Conservation (phyloP, 1,140 invertebrate species). For the Helicoverpa armigera region DNA sequence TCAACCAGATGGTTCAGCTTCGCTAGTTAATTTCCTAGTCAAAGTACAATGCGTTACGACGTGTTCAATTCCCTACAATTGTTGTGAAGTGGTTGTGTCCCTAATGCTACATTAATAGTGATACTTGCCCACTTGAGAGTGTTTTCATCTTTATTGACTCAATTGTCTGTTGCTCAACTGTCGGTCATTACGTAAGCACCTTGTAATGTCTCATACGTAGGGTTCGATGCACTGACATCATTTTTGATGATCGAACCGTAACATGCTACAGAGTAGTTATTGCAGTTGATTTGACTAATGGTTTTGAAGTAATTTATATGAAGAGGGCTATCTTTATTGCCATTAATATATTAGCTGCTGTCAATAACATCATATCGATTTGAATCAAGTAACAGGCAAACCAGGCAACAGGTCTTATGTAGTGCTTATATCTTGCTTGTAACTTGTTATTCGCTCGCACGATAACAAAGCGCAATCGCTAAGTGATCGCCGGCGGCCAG, state of each 20-base stretch:
- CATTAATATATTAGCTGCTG: neutral
- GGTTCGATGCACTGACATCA: constrained; percentile 67
- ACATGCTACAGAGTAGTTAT: neutral
- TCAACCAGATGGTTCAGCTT: constrained; percentile 62
- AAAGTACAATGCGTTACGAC: constrained; percentile 48
- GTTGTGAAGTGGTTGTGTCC: constrained; percentile 52
- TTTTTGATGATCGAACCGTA: constrained; percentile 43
- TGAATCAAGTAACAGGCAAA: constrained; percentile 19
- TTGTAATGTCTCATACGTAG: constrained; percentile 62
- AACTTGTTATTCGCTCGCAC: constrained; percentile 21
- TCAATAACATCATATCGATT: constrained; percentile 14
- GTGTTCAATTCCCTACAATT: constrained; percentile 50
- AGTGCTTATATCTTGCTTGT: constrained; percentile 18
- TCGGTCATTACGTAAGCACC: constrained; percentile 71
- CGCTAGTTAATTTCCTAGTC: constrained; percentile 59
- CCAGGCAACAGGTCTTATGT: constrained; percentile 20
- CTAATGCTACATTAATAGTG: constrained; percentile 75
- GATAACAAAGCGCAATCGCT: constrained; percentile 54
- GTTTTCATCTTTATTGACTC: constrained; percentile 77
- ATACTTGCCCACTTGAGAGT: constrained; percentile 67
- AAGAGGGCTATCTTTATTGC: neutral
- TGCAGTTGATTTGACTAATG: constrained; percentile 11
- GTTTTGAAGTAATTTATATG: constrained; percentile 6
- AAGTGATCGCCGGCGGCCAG: constrained; percentile 44
- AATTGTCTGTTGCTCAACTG: constrained; percentile 79